Conservation (phyloP, 2,797 vertebrate species). For the Brachyalestes nurse region DNA sequence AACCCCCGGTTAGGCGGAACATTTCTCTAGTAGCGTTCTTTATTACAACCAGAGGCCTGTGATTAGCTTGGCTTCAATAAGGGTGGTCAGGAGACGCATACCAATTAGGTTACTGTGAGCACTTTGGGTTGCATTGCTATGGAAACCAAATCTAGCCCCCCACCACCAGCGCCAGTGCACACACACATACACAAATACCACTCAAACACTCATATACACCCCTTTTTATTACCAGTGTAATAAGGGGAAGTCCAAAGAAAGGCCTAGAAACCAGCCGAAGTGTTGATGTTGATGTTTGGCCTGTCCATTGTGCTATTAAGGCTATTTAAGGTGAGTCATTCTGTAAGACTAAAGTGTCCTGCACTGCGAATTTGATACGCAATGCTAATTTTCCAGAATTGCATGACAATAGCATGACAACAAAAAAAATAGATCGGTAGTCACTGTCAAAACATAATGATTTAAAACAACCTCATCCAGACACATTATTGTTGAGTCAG, state of each 20-base stretch:
- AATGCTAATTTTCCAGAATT: not conserved
- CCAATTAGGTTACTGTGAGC: constrained; percentile 90
- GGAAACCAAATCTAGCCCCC: constrained; percentile 82
- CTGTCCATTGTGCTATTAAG: constrained; percentile 8
- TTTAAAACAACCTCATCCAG: constrained; percentile 2
- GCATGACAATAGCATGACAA: not conserved
- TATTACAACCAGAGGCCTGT: constrained; percentile 93
- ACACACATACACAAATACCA: constrained; percentile 43
- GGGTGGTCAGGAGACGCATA: constrained; percentile 97
- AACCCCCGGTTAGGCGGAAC: constrained; percentile 84
- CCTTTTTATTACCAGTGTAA: constrained; percentile 56
- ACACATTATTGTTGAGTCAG: constrained; percentile 2
- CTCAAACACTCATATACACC: constrained; percentile 53
- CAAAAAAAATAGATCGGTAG: not conserved
- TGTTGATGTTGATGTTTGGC: constrained; percentile 69
- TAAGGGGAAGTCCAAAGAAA: constrained; percentile 63
- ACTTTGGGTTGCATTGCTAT: constrained; percentile 90
- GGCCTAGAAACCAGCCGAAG: constrained; percentile 79
- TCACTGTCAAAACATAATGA: not conserved
- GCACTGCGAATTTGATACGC: not conserved
- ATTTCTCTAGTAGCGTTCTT: constrained; percentile 92
- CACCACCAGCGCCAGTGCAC: constrained; percentile 40
- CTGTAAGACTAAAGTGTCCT: not conserved
- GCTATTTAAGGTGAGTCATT: constrained; percentile 41
- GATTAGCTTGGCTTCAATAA: constrained; percentile 99